Evolutionary conservation across 2,888 invertebrate genomes (phyloP).

Genomic region (Chalcis sispes): DNA sequence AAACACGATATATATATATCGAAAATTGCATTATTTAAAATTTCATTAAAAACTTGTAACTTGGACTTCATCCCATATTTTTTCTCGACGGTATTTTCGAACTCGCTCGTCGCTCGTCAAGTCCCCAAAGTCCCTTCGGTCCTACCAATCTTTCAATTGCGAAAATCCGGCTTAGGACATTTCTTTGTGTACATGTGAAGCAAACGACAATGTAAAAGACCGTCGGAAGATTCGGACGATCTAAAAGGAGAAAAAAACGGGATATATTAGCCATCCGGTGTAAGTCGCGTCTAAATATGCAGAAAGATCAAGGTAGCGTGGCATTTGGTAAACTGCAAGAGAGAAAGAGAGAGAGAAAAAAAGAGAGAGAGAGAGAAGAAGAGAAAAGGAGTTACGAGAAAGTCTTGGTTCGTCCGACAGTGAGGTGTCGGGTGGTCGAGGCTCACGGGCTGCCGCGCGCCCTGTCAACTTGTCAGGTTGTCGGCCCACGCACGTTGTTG

Average conservation of each 20-base stretch:
- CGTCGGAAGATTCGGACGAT: not conserved
- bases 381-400: conserved; percentile 68
- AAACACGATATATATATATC: too few relatives aligned
- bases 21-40: too few relatives aligned
- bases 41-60: too few relatives aligned
- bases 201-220: not conserved
- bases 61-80: too few relatives aligned
- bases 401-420: conserved; percentile 70
- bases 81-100: too few relatives aligned
- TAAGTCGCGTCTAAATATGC: not conserved
- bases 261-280: too few relatives aligned
- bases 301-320: not conserved
- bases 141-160: too few relatives aligned
- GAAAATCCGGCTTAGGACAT: conserved; percentile 6
- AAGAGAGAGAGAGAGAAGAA: conserved; percentile 45
- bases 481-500: conserved; percentile 75
- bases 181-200: not conserved
- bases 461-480: conserved; percentile 74
- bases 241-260: conserved; percentile 7
- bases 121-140: too few relatives aligned
- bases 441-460: conserved; percentile 51
- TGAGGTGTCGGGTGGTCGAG: conserved; percentile 75
- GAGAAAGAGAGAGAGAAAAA: conserved; percentile 51
- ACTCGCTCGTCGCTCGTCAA: too few relatives aligned
- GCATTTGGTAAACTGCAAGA: too few relatives aligned